Base-by-base conservation (phyloP, 37 sponge, comb jelly and placozoan genomes). In the Axinella damicornis region DNA sequence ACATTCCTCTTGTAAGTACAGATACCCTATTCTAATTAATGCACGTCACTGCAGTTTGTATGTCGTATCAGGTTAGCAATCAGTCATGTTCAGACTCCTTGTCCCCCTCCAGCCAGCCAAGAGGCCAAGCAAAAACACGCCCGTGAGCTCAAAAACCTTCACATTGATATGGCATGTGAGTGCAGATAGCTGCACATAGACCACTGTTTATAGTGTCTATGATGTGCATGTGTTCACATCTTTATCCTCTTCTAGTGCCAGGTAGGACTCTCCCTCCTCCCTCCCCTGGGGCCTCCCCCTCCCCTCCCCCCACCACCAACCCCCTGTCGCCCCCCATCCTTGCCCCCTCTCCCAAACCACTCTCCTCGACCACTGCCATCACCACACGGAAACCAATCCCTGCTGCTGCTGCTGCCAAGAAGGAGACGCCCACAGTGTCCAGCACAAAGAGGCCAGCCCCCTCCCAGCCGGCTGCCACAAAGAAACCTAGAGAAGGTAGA, bases 101-200 rank as follows among this genome's bases (percentile, higher is more conserved):
- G 9, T 9, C 46, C 5, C 64, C 5, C 24, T 27, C 64, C 24
- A 13, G 18, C 64, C 24, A 62, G 27, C 64, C 11, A 28, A 13
- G 64, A 27, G 21, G 2, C 5, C 2, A 72, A 72, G 53, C 46
- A 46, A 9, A 21, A 21, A 4, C 14, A 62, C 11, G 67, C 89
- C 16, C 28, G 89, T 36, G 89, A 70, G 19, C 69, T 83, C 53
- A 89, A 72, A 67, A 78, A 83, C 65, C 71, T 83, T 2, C 80
- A 78, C 40, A 89, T 89, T 63, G 84, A 83, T 30, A 83, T 89
- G 90, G 84, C 89, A 0, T 61, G 81, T 81, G 71, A 69, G 71
- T 46, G 63, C 11, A 14, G 5, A 46, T 46, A 46, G 46, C 46
- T 27, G 63, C 5, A 25, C 27, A 61, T 14, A 56, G 57, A n/a